phyloP scores from a whole-genome alignment of 64 coral and sea anemone genomes.

The Pocillopora damicornis region DNA sequence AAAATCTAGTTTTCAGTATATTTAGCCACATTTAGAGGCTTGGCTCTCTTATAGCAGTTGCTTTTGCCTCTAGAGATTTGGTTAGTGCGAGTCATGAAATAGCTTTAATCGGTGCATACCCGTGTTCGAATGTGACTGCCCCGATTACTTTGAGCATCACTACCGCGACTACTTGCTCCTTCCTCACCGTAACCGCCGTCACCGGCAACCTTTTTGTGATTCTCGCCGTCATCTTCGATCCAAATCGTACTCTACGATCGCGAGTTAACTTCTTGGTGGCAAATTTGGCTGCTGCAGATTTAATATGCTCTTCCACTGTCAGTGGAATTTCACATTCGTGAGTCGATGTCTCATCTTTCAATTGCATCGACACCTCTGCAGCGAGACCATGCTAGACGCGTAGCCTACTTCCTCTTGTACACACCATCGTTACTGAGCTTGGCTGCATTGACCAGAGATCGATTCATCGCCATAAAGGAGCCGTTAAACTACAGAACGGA shows the following conservation, averaged over 20 bases:
- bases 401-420: constrained; percentile 58
- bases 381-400: constrained; percentile 33
- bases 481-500: constrained; percentile 57
- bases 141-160: constrained; percentile 22
- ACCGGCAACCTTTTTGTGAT: constrained; percentile 63
- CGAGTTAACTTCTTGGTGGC: constrained; percentile 75
- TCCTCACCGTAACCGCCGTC: constrained; percentile 37
- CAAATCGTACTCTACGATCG: constrained; percentile 58
- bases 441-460: constrained; percentile 65
- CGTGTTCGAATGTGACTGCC: background rate
- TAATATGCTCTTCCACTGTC: constrained; percentile 68
- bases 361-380: background rate
- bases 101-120: constrained; percentile 16
- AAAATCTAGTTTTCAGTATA: too few species aligned
- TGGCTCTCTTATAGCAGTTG: too few species aligned
- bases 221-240: constrained; percentile 71
- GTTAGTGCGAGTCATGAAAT: background rate
- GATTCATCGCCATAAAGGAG: constrained; percentile 73
- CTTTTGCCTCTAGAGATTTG: too few species aligned
- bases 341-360: constrained; percentile 28
- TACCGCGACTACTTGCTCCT: background rate
- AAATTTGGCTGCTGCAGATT: constrained; percentile 71
- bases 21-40: too few species aligned
- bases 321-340: constrained; percentile 57
- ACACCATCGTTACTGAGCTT: constrained; percentile 79